phyloP scores from a whole-genome alignment of 2,113 vertebrate species.

The Callopanchax toddi region DNA sequence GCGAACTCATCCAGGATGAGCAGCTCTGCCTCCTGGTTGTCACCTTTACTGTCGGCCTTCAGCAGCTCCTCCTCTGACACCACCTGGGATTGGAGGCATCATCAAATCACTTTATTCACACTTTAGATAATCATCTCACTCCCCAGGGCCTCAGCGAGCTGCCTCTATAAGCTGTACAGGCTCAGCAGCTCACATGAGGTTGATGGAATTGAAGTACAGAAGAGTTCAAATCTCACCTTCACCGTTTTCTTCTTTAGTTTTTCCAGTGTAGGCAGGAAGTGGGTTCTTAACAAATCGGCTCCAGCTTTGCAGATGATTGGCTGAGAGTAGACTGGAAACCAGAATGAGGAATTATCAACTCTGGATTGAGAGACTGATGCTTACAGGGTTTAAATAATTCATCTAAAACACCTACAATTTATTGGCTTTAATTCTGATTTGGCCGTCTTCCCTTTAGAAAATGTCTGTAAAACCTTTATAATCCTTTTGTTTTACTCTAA shows the following conservation, averaged over 20 bases:
- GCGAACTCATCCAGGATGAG: conserved; percentile 96
- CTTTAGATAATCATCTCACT: too few species aligned
- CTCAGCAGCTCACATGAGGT: too few species aligned
- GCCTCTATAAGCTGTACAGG: too few species aligned
- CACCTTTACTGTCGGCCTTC: conserved; percentile 87
- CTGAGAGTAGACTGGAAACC: conserved; percentile 89
- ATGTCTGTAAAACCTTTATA: too few species aligned
- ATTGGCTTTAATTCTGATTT: too few species aligned
- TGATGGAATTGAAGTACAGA: too few species aligned
- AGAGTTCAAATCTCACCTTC: conserved; percentile 78
- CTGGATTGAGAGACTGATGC: too few species aligned
- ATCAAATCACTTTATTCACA: background rate
- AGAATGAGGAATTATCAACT: background rate
- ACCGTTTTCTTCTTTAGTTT: conserved; percentile 95
- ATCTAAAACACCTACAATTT: too few species aligned
- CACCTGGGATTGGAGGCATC: conserved; percentile 57
- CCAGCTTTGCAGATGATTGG: conserved; percentile 97
- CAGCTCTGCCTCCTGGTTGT: conserved; percentile 94
- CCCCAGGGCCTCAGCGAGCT: too few species aligned
- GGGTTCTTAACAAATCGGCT: conserved; percentile 88
- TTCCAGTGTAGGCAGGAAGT: conserved; percentile 94
- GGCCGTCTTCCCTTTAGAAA: too few species aligned
- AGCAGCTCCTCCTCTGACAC: conserved; percentile 93
- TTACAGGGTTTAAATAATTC: too few species aligned
- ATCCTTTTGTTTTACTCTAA: too few species aligned